Evolutionary conservation across 2,113 vertebrate genomes (phyloP).

Genomic region (Periophthalmodon schlosseri): DNA sequence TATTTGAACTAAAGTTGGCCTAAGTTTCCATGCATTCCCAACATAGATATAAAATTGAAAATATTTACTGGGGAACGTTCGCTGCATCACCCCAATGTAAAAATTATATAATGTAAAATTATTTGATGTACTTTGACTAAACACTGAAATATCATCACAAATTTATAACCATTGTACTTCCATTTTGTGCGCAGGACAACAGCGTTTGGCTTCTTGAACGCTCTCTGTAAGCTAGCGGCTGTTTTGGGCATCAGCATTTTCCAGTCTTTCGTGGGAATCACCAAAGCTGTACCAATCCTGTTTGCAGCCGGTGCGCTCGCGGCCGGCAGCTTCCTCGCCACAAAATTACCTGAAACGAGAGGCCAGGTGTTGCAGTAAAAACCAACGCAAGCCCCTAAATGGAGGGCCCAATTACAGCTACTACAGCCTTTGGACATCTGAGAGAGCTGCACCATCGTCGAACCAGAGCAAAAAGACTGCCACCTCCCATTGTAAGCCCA

Average conservation of each 20-base stretch:
- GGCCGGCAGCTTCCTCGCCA: slow-evolving; percentile 89
- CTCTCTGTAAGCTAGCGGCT: slow-evolving; percentile 90
- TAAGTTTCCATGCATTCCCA: too few relatives aligned
- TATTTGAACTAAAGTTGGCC: too few relatives aligned
- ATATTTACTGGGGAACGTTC: too few relatives aligned
- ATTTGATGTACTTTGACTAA: not conserved
- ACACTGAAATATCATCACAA: not conserved
- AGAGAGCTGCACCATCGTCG: slow-evolving; percentile 49
- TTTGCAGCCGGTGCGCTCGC: slow-evolving; percentile 89
- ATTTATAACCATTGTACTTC: not conserved
- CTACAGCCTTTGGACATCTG: slow-evolving; percentile 62
- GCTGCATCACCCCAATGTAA: too few relatives aligned
- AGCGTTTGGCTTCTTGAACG: slow-evolving; percentile 94
- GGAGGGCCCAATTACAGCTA: slow-evolving; percentile 53
- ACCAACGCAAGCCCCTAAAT: slow-evolving; percentile 23
- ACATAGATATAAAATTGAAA: too few relatives aligned
- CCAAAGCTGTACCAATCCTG: slow-evolving; percentile 92
- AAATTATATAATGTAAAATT: too few relatives aligned
- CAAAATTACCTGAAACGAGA: slow-evolving; percentile 92
- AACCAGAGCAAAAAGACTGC: slow-evolving; percentile 53
- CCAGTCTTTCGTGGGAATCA: slow-evolving; percentile 94
- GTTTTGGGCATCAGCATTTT: slow-evolving; percentile 98
- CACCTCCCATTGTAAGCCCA: slow-evolving; percentile 60
- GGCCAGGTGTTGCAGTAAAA: slow-evolving; percentile 92
- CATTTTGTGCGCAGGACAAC: slow-evolving; percentile 80